A percentile compares a stretch with the other conserved stretches of the same genome.
Evolutionary conservation across 1,140 invertebrate species (phyloP).

Genomic region (Drosophila pandora): DNA sequence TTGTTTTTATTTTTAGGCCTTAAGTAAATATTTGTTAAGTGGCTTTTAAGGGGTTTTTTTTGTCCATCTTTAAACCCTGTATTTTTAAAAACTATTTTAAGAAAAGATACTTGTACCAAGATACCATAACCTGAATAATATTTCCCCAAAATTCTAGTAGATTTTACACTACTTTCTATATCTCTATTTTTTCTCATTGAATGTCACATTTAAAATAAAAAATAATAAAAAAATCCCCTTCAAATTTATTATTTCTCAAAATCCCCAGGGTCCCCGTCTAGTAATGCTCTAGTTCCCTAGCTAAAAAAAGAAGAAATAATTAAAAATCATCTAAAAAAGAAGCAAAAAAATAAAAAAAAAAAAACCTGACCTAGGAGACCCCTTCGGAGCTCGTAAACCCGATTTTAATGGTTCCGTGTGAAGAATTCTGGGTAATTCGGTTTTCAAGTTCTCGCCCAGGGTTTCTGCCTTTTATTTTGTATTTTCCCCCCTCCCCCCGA

Average conservation of each 20-base stretch:
- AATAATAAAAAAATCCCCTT: conserved; percentile 5
- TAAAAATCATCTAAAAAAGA: background rate
- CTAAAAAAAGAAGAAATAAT: background rate
- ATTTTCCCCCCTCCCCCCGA: conserved; percentile 4
- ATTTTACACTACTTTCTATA: background rate
- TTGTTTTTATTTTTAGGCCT: background rate
- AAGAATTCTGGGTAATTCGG: conserved; percentile 26
- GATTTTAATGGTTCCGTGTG: conserved; percentile 14
- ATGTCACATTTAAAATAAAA: conserved; percentile 12
- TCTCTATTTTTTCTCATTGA: conserved; percentile 16
- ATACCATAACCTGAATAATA: background rate
- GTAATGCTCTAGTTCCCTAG: conserved; percentile 37
- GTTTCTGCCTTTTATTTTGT: conserved; percentile 16
- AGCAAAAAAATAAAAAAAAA: background rate
- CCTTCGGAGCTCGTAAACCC: conserved; percentile 29
- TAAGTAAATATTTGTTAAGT: conserved; percentile 1
- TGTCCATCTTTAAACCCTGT: no score
- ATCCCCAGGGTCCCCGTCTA: background rate
- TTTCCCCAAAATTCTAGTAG: background rate
- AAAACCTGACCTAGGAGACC: conserved; percentile 33
- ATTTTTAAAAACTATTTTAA: no score
- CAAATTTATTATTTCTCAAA: conserved; percentile 18
- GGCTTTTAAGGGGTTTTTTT: background rate
- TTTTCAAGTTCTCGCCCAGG: background rate
- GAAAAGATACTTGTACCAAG: no score